phyloP scores from a whole-genome alignment of 2,113 vertebrate species.

The Recurvirostra avosetta region DNA sequence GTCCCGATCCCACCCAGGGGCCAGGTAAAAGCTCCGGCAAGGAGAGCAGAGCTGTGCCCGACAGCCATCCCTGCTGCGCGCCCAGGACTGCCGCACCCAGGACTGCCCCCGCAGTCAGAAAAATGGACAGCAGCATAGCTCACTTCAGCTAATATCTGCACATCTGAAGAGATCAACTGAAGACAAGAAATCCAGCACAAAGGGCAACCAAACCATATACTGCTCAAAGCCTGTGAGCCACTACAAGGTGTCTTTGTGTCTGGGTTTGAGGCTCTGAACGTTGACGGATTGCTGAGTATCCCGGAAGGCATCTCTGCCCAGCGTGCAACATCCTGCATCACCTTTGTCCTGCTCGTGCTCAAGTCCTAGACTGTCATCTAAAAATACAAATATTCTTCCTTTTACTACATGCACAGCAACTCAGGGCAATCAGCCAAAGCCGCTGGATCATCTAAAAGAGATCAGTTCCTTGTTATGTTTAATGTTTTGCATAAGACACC shows the following conservation, averaged over 20 bases:
- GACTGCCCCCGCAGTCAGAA: neutral
- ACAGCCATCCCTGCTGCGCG: fast-evolving
- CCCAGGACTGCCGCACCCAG: fast-evolving
- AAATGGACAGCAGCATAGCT: neutral
- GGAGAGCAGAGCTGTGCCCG: neutral
- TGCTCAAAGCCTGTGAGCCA: neutral
- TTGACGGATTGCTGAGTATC: neutral
- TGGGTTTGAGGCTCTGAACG: neutral
- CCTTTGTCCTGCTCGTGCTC: neutral
- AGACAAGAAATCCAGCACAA: neutral
- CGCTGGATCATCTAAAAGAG: neutral
- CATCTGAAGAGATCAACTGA: neutral
- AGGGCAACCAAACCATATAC: neutral
- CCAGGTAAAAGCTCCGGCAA: neutral
- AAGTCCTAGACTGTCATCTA: neutral
- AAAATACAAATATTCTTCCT: neutral
- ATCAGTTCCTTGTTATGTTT: neutral
- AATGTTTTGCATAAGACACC: neutral
- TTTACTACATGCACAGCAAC: neutral
- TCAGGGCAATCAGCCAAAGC: neutral
- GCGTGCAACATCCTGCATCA: neutral
- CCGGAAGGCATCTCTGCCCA: neutral
- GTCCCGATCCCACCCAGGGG: neutral
- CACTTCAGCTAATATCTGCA: neutral
- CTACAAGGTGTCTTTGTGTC: neutral